A percentile compares a stretch with the other conserved stretches of the same genome.
phyloP scores from a whole-genome alignment of 2,797 vertebrate genomes.

The Peromyscus melanophrys region DNA sequence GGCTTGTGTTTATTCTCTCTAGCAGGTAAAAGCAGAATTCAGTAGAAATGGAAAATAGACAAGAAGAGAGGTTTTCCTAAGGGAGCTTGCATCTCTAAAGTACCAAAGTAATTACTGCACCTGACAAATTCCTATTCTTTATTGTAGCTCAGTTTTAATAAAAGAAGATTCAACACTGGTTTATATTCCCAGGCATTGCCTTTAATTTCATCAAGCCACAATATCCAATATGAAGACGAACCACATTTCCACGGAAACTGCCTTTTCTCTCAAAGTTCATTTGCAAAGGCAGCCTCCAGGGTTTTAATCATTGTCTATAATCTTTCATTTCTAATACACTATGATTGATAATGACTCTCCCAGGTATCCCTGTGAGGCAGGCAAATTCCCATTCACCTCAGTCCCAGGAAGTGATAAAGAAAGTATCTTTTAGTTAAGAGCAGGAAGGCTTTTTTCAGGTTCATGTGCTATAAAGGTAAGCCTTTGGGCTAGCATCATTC shows the following conservation, averaged over 20 bases:
- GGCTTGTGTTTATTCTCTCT: constrained; percentile 62
- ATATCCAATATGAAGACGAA: constrained; percentile 67
- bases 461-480: neutral
- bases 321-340: constrained; percentile 77
- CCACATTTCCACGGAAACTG: constrained; percentile 72
- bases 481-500: neutral
- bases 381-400: constrained; percentile 56
- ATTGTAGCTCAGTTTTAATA: constrained; percentile 81
- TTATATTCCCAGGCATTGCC: constrained; percentile 57
- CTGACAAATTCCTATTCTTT: constrained; percentile 77
- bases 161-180: constrained; percentile 81
- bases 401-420: constrained; percentile 41
- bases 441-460: constrained; percentile 37
- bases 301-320: constrained; percentile 72
- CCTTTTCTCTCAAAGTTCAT: constrained; percentile 75
- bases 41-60: constrained; percentile 67
- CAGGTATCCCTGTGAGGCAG: neutral
- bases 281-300: constrained; percentile 60
- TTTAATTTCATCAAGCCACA: constrained; percentile 70
- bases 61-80: constrained; percentile 60
- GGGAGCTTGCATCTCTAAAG: constrained; percentile 75
- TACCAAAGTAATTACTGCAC: constrained; percentile 77
- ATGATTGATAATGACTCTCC: constrained; percentile 61
- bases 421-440: constrained; percentile 76
- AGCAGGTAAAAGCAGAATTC: constrained; percentile 64